Conservation (phyloP, 2,888 invertebrate species). For the Ethmia dodecea region DNA sequence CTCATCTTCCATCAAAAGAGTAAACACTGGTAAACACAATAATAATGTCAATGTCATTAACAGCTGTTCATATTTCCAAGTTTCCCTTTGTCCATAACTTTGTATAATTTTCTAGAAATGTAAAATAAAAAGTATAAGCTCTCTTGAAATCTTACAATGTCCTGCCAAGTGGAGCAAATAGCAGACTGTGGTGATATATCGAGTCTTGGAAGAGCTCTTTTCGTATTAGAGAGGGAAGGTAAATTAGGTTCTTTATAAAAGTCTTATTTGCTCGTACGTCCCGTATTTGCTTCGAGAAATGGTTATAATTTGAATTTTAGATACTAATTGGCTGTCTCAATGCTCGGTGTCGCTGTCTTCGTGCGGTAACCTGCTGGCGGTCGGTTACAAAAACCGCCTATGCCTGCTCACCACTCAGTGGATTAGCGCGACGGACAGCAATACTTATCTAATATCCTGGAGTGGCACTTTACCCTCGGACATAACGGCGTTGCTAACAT, state of each 20-base stretch:
- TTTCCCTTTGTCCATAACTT: no score
- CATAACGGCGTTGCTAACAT: constrained; percentile 47
- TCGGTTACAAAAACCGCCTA: constrained; percentile 55
- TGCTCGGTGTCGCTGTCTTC: constrained; percentile 63
- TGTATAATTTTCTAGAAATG: no score
- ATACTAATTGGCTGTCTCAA: constrained; percentile 60
- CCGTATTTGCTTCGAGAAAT: background rate
- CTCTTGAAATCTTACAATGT: no score
- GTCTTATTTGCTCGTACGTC: background rate
- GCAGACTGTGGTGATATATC: constrained; percentile 79
- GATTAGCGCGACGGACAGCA: constrained; percentile 62
- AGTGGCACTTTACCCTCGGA: constrained; percentile 63
- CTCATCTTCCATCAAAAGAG: no score
- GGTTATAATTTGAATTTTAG: constrained; percentile 35
- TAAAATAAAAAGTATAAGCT: no score
- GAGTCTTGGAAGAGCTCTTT: constrained; percentile 76
- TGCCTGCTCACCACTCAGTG: constrained; percentile 64
- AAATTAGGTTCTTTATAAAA: background rate
- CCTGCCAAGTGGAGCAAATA: constrained; percentile 80
- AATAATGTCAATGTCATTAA: no score
- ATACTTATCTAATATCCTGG: constrained; percentile 65
- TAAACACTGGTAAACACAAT: no score
- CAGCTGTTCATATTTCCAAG: no score
- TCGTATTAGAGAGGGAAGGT: constrained; percentile 73
- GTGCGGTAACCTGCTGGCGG: constrained; percentile 60